These are phyloP conservation scores for Oxyscelio sp. DNA, from an alignment of 2,888 invertebrate species.

Conservation along the genomic window DNA sequence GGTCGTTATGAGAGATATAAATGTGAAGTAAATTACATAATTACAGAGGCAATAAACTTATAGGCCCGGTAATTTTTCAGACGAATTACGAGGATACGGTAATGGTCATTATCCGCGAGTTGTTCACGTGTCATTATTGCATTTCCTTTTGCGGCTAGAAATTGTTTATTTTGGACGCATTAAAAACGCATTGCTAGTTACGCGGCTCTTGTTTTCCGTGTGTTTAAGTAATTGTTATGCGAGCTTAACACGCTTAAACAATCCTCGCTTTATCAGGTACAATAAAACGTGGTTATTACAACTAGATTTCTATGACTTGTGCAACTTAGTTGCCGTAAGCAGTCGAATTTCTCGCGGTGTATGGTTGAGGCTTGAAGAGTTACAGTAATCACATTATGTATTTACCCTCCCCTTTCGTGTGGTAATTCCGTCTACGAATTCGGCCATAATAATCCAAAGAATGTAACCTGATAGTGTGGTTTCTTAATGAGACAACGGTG, in stretches of 20 bases:
- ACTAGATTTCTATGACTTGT: constrained; percentile 59
- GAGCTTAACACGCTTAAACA: constrained; percentile 1
- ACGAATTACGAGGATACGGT: neutral
- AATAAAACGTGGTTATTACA: constrained; percentile 40
- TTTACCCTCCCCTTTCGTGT: constrained; percentile 21
- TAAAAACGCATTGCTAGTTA: too few species aligned
- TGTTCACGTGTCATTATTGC: neutral
- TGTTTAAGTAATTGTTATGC: constrained; percentile 2
- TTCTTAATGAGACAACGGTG: constrained; percentile 58
- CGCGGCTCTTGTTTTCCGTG: too few species aligned
- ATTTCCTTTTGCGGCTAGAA: too few species aligned
- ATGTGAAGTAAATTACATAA: constrained; percentile 41
- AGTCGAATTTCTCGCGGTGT: constrained; percentile 45
- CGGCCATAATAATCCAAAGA: constrained; percentile 58
- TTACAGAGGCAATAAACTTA: constrained; percentile 21
- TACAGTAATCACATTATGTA: constrained; percentile 58
- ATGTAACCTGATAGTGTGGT: constrained; percentile 59
- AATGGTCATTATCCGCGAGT: neutral
- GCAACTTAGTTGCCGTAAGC: constrained; percentile 49
- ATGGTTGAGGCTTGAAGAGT: constrained; percentile 56
- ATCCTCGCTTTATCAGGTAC: constrained; percentile 12
- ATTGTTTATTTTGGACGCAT: neutral
- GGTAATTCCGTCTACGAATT: constrained; percentile 45
- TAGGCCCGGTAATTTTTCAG: constrained; percentile 16
- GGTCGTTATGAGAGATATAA: constrained; percentile 15